phyloP scores from a whole-genome alignment of 2,113 vertebrate species.

The Serinus canaria region DNA sequence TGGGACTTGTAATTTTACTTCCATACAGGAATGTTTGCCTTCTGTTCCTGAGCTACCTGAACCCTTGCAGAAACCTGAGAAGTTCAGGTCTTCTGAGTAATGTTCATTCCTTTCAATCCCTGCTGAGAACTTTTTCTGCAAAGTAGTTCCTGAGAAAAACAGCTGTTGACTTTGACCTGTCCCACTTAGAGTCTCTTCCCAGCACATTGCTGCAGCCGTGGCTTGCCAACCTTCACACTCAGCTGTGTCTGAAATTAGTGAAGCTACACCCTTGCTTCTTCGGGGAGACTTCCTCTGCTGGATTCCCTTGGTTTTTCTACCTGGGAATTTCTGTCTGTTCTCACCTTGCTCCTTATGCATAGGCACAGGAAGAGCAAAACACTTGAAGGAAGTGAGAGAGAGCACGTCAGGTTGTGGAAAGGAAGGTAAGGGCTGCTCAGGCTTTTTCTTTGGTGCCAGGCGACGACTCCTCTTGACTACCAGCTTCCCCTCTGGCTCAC shows the following conservation, averaged over 20 bases:
- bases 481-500: background rate
- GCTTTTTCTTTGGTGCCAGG: background rate
- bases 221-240: background rate
- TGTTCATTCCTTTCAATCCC: background rate
- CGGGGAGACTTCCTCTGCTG: background rate
- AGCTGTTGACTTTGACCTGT: background rate
- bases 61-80: background rate
- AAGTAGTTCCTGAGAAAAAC: background rate
- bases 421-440: background rate
- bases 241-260: background rate
- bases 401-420: background rate
- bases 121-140: background rate
- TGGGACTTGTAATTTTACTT: background rate
- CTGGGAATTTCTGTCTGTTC: background rate
- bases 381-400: fast-evolving
- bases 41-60: background rate
- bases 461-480: background rate
- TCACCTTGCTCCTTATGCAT: background rate
- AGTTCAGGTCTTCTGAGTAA: background rate
- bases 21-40: background rate
- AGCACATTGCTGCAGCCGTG: fast-evolving
- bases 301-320: background rate
- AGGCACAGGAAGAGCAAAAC: background rate
- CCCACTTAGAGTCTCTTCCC: background rate
- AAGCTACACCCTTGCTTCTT: background rate